phyloP scores from a whole-genome alignment of 1,140 invertebrate genomes.

The Cydia fagiglandana region DNA sequence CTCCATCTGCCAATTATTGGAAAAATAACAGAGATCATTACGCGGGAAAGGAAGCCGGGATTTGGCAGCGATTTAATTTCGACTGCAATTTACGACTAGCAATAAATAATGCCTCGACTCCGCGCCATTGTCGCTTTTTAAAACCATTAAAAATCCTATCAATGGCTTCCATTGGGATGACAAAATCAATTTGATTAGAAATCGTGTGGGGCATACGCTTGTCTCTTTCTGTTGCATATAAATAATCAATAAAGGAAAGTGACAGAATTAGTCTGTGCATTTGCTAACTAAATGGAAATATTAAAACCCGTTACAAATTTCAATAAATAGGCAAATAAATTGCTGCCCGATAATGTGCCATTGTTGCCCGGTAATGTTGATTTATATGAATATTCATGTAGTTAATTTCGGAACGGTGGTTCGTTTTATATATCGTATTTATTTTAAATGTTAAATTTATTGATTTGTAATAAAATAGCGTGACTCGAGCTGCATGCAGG shows the following conservation, averaged over 20 bases:
- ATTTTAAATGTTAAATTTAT: conserved; percentile 42
- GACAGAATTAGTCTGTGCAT: conserved; percentile 47
- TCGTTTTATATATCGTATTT: conserved; percentile 42
- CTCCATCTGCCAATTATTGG: conserved; percentile 54
- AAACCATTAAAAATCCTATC: conserved; percentile 77
- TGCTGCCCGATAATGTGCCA: conserved; percentile 66
- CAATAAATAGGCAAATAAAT: conserved; percentile 77
- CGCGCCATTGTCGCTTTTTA: conserved; percentile 72
- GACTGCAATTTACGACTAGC: conserved; percentile 68
- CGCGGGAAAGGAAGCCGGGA: conserved; percentile 52
- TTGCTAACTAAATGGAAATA: conserved; percentile 51
- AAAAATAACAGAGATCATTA: conserved; percentile 57
- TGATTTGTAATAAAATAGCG: conserved; percentile 35
- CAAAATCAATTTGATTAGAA: conserved; percentile 57
- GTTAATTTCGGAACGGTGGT: conserved; percentile 52
- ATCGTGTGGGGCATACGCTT: conserved; percentile 38
- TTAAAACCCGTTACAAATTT: conserved; percentile 73
- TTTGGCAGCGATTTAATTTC: conserved; percentile 74
- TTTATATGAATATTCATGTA: conserved; percentile 78
- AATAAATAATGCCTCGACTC: conserved; percentile 71
- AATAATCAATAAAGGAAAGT: conserved; percentile 41
- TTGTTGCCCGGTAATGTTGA: conserved; percentile 71
- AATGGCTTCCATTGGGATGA: conserved; percentile 62
- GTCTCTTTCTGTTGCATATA: conserved; percentile 48
- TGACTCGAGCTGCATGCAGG: conserved; percentile 35